These are phyloP conservation scores for Morone chrysops DNA, from an alignment of 2,113 vertebrate species.

Conservation along the genomic window DNA sequence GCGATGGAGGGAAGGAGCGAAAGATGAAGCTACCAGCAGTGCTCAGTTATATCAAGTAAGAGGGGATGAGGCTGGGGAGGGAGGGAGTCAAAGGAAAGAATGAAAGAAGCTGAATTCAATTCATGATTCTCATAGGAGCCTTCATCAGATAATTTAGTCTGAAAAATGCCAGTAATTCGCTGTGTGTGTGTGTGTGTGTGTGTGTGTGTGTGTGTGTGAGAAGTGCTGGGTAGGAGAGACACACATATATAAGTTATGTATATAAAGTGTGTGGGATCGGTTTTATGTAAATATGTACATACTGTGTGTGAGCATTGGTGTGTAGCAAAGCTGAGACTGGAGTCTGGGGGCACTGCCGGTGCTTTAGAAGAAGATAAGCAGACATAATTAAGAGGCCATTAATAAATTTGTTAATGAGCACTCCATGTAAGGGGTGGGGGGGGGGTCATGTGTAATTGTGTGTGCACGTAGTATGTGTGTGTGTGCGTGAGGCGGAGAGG, in stretches of 20 bases:
- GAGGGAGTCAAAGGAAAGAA: not conserved
- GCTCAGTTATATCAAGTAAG: conserved; percentile 27
- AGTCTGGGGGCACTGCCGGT: conserved; percentile 40
- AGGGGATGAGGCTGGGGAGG: not conserved
- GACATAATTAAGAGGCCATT: conserved; percentile 76
- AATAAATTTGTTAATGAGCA: conserved; percentile 74
- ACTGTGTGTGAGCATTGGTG: not conserved
- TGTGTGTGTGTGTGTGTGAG: conserved; percentile 23
- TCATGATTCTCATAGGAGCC: conserved; percentile 21
- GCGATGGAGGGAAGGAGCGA: not conserved
- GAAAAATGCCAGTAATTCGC: not conserved
- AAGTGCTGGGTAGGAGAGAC: not conserved
- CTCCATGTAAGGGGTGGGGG: conserved; percentile 38
- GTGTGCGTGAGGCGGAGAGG: not conserved
- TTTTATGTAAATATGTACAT: conserved; percentile 42
- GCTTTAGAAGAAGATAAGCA: conserved; percentile 64
- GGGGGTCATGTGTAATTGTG: conserved; percentile 28
- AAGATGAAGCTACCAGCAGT: conserved; percentile 9
- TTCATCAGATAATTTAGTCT: conserved; percentile 43
- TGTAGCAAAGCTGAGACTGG: conserved; percentile 20
- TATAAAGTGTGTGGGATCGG: conserved; percentile 1
- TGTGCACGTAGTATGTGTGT: not conserved
- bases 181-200: conserved; percentile 11
- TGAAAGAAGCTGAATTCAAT: conserved; percentile 35
- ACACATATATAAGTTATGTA: conserved; percentile 14